Percentiles rank a stretch among this genome's conserved stretches.
These are phyloP conservation scores for Manis crassicaudata DNA, from an alignment of 2,797 vertebrate species.

Conservation along the genomic window DNA sequence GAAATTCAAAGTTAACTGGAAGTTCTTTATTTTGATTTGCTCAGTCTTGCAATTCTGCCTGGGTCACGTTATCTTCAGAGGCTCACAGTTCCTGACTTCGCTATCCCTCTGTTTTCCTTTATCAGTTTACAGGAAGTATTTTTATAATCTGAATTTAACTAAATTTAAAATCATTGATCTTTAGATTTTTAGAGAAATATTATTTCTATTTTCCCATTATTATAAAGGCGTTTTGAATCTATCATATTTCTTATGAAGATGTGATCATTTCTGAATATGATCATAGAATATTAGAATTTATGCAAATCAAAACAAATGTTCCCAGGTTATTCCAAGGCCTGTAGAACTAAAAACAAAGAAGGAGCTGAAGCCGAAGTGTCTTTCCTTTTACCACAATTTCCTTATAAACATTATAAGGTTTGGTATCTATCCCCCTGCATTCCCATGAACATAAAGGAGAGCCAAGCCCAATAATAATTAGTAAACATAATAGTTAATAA, in stretches of 20 bases:
- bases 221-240: conserved; percentile 19
- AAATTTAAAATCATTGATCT: background rate
- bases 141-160: conserved; percentile 34
- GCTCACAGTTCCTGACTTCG: background rate
- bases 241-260: background rate
- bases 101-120: background rate
- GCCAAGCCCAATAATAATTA: background rate
- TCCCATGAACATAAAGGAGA: background rate
- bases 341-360: conserved; percentile 32
- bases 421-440: background rate
- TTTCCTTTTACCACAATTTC: background rate
- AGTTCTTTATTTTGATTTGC: background rate
- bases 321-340: background rate
- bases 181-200: background rate
- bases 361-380: background rate
- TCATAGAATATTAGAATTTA: background rate
- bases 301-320: conserved; percentile 36
- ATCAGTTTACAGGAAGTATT: background rate
- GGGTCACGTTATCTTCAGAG: background rate
- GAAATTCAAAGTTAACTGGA: conserved; percentile 8
- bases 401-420: background rate
- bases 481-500: background rate
- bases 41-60: background rate
- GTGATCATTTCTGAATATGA: background rate
- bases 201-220: conserved; percentile 9